Evolutionary conservation across 1,140 invertebrate genomes (phyloP), one percentile per base, ranked within the genome.

Genomic region (Ericerus pela): DNA sequence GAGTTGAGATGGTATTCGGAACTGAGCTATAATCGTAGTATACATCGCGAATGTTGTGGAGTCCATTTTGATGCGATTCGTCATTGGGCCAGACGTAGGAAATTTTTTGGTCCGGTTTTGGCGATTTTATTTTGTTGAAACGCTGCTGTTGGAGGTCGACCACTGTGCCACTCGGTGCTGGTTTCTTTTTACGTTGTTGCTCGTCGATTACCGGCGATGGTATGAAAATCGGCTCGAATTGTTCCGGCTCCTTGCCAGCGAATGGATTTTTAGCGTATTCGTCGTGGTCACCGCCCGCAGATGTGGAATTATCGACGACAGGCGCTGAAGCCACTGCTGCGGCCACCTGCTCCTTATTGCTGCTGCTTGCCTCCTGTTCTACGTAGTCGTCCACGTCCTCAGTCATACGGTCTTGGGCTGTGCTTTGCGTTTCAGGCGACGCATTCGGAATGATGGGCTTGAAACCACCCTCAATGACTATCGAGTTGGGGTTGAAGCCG

Each of bases 391-490:
- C 66, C 16, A 67, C 68, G 60, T 72, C 70, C 37, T 72, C 67
- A 27, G 71, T 65, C 27, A 74, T 72, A 57, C 73, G 71, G 31
- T 78, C 72, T 61, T 78, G 69, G 27, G 68, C 68, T 6, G 69
- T 67, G 2, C 66, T 66, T 1, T 62, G 41, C 22, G 11, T 56
- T n/a, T 57, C 62, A n/a, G 20, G 54, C 6, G 16, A 38, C 5
- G 27, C 38, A 16, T 54, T 54, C 62, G 70, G 72, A n/a, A 85
- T 75, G 16, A 88, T 87, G 1, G 86, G 85, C 56, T 80, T 84
- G 62, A 89, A 89, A 0, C 85, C 85, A 53, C 83, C 78, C 69
- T 88, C 85, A 29, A 88, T 80, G 0, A 88, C 79, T 14, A 89
- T 79, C 0, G 82, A 81, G 56, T 80, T 77, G 0, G 84, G 84